Conservation (phyloP, 2,797 vertebrate species). For the Leptatherina wallacei region DNA sequence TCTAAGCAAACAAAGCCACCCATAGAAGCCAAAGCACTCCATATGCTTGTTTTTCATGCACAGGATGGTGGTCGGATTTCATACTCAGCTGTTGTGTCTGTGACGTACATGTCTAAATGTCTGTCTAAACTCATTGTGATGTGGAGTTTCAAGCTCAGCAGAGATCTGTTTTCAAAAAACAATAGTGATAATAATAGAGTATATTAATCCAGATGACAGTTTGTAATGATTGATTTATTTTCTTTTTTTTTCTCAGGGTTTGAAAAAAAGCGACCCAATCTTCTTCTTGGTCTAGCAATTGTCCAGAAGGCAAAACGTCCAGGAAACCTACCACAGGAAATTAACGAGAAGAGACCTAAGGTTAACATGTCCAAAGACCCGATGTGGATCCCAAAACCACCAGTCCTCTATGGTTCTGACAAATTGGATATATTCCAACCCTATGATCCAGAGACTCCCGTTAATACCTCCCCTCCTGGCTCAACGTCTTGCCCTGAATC, state of each 20-base stretch:
- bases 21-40: no score
- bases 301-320: conserved; percentile 91
- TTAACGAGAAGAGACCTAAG: conserved; percentile 88
- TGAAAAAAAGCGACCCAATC: conserved; percentile 92
- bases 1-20: no score
- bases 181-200: neutral
- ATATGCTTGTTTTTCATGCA: no score
- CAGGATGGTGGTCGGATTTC: no score
- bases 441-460: conserved; percentile 80
- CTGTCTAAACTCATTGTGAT: no score
- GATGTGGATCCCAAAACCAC: conserved; percentile 73
- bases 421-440: conserved; percentile 82
- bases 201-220: neutral
- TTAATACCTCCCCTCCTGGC: conserved; percentile 81
- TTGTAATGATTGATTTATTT: neutral
- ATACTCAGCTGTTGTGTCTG: no score
- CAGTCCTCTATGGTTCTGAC: conserved; percentile 75
- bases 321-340: conserved; percentile 74
- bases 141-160: neutral
- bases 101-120: no score
- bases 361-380: conserved; percentile 83
- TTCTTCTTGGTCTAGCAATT: conserved; percentile 94
- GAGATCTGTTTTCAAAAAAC: neutral
- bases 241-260: conserved; percentile 83
- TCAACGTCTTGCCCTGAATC: conserved; percentile 83